These are phyloP conservation scores for Scrobipalpa costella DNA, from an alignment of 2,888 invertebrate species.

Conservation along the genomic window DNA sequence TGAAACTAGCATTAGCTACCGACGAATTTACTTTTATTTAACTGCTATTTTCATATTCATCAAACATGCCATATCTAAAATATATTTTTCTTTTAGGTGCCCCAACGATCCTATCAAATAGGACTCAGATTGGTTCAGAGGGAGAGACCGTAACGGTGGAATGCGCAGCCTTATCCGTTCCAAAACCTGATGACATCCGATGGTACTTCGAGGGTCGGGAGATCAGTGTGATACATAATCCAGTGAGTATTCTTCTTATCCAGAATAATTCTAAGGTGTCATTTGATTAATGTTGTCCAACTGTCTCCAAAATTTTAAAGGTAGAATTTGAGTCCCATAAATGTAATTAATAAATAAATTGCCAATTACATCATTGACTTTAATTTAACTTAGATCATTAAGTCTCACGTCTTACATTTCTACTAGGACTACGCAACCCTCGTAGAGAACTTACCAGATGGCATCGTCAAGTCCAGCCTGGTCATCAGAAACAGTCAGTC, in stretches of 20 bases:
- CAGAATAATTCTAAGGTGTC: constrained; percentile 12
- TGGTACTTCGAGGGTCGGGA: constrained; percentile 94
- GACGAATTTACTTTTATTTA: too few species aligned
- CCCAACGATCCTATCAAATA: constrained; percentile 90
- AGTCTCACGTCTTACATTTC: constrained; percentile 5
- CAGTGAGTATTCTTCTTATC: constrained; percentile 54
- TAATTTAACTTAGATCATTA: too few species aligned
- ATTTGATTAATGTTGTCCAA: too few species aligned
- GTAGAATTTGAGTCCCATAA: too few species aligned
- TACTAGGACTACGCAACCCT: constrained; percentile 85
- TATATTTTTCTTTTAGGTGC: constrained; percentile 72
- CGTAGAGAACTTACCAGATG: constrained; percentile 87
- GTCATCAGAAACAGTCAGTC: constrained; percentile 92
- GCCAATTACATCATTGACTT: too few species aligned
- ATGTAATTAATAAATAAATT: too few species aligned
- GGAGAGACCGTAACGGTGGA: constrained; percentile 90
- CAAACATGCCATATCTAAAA: too few species aligned
- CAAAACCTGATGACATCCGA: constrained; percentile 90
- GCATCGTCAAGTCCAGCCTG: constrained; percentile 89
- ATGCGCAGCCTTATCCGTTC: constrained; percentile 93
- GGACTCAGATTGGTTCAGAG: constrained; percentile 90
- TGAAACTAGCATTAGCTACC: too few species aligned
- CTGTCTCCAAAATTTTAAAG: too few species aligned
- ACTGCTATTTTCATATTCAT: too few species aligned
- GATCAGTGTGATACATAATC: constrained; percentile 85